These are phyloP conservation scores for Neosilurus mollespiculum DNA, from an alignment of 2,797 vertebrate genomes.

Conservation along the genomic window DNA sequence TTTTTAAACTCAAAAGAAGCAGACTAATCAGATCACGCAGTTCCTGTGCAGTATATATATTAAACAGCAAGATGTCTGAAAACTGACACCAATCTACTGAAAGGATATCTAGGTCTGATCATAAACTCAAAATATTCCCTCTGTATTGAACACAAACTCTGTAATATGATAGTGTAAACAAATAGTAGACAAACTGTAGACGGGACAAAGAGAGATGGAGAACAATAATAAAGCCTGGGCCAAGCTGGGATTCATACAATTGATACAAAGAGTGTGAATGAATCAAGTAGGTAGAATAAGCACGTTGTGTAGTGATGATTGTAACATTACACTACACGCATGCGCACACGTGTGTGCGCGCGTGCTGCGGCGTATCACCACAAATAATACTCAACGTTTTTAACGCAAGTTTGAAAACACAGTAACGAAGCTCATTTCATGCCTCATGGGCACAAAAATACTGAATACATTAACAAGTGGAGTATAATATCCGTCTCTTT, in stretches of 20 bases:
- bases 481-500: background rate
- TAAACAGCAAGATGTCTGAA: too few species aligned
- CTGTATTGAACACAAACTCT: background rate
- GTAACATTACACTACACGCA: too few species aligned
- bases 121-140: background rate
- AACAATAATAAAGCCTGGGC: slow-evolving; percentile 20
- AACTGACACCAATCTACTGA: background rate
- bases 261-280: background rate
- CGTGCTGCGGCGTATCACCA: background rate
- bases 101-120: background rate
- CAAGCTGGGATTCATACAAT: background rate
- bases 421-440: background rate
- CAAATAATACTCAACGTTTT: slow-evolving; percentile 17
- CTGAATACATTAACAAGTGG: too few species aligned
- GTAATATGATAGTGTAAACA: background rate
- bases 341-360: background rate
- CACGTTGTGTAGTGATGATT: background rate
- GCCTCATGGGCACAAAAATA: background rate
- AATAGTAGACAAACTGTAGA: background rate
- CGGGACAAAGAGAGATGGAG: background rate
- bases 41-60: too few species aligned
- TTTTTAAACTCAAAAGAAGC: too few species aligned
- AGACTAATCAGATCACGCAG: too few species aligned
- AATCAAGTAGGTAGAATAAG: slow-evolving; percentile 1
- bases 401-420: slow-evolving; percentile 20